Evolutionary conservation across 2,797 vertebrate species (phyloP), one percentile per base, ranked within the genome.

Genomic region (Sebastes hubbsi): DNA sequence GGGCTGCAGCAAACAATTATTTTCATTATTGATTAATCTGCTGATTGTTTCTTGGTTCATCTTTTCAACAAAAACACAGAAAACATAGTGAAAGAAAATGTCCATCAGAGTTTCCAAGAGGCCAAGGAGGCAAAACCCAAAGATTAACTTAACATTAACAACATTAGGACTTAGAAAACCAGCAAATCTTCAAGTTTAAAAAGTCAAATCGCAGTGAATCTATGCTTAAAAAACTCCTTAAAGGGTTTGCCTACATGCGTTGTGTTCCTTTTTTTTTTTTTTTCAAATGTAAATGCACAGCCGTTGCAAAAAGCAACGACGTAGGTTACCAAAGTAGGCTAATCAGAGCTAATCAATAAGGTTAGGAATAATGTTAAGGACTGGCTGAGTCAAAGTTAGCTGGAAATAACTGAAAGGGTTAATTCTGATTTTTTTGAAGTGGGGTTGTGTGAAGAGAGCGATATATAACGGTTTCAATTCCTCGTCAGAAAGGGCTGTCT

Each of bases 201-300:
- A 49, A 29, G n/a, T 63, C 11, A 30, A 63, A 65, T 25, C 0
- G 1, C 2, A 42, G 36, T 25, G 2, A 8, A 14, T 46, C 10
- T 67, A 13, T 22, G 36, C 24, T 20, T 18, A 27, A 46, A 27
- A 13, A 22, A 9, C 16, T 52, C 2, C 42, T 49, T 49, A 8
- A 18, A 49, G 42, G 42, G 42, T 49, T 1, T 42, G 38, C 6
- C 38, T 42, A 7, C 14, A 0, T 42, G 38, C 38, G 1, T 42
- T 42, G 42, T 49, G 42, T 20, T 20, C 16, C 16, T 16, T 6
- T 42, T 42, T 46, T 46, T 46, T 46, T 42, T 46, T 46, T 14
- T 16, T 8, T 13, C 0, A 20, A 4, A 49, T 49, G 0, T 16
- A 8, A 49, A 49, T 49, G 16, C 16, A 0, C 0, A 20, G 42